Conservation (phyloP, 2,113 vertebrate genomes). For the Triplophysa siluroides region DNA sequence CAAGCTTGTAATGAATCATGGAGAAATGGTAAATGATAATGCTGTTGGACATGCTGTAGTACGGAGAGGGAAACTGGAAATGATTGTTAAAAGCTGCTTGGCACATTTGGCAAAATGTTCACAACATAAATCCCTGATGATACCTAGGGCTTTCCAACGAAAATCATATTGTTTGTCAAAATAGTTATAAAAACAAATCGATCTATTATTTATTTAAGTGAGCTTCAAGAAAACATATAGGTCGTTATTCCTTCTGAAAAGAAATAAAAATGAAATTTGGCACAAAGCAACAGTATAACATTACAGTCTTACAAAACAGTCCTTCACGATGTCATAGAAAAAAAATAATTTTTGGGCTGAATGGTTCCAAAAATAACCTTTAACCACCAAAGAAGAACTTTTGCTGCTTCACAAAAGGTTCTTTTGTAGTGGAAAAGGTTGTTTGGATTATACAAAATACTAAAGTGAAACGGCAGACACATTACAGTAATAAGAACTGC, state of each 20-base stretch:
- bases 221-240: neutral
- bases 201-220: too few relatives aligned
- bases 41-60: neutral
- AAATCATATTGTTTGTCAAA: neutral
- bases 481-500: slow-evolving; percentile 10
- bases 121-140: neutral
- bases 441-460: too few relatives aligned
- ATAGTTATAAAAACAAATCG: neutral
- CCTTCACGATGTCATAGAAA: too few relatives aligned
- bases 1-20: slow-evolving; percentile 23
- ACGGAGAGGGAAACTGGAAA: neutral
- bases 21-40: neutral
- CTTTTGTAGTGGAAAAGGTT: too few relatives aligned
- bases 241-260: neutral
- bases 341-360: too few relatives aligned
- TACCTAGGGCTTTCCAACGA: neutral
- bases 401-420: too few relatives aligned
- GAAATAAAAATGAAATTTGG: too few relatives aligned
- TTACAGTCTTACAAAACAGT: too few relatives aligned
- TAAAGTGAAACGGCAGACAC: neutral
- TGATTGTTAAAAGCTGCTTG: neutral
- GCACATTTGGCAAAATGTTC: neutral
- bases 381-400: too few relatives aligned
- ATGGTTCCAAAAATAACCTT: too few relatives aligned
- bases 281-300: too few relatives aligned